Evolutionary conservation across 2,888 invertebrate species (phyloP).

Genomic region (Ectemnius continuus): DNA sequence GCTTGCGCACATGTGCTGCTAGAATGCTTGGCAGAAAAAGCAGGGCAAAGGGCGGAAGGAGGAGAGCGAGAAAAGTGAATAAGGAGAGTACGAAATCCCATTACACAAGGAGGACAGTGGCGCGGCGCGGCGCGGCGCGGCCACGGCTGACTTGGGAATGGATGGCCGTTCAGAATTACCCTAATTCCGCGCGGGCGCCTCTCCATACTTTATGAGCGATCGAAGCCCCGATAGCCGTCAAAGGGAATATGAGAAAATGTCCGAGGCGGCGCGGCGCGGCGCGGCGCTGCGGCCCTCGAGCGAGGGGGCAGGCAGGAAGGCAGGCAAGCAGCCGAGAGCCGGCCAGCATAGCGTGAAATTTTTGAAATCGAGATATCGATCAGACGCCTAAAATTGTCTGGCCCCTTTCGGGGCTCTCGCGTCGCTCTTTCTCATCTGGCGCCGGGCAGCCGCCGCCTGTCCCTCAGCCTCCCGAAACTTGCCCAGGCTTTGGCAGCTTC

Average conservation of each 20-base stretch:
- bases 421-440: slow-evolving; percentile 37
- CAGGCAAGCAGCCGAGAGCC: background rate
- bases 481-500: too few species aligned
- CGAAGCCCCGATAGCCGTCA: slow-evolving; percentile 1
- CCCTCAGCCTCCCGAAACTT: slow-evolving; percentile 27
- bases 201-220: background rate
- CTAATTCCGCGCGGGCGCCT: background rate
- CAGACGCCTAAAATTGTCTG: slow-evolving; percentile 51
- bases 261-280: background rate
- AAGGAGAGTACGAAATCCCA: background rate
- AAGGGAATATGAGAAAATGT: background rate
- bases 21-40: background rate
- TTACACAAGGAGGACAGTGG: background rate
- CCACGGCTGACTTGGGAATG: background rate
- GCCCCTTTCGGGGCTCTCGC: slow-evolving; percentile 17
- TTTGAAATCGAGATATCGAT: slow-evolving; percentile 62
- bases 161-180: background rate
- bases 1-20: background rate
- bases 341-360: slow-evolving; percentile 35
- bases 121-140: background rate
- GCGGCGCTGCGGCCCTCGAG: too few species aligned
- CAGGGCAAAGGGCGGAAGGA: background rate
- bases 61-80: too few species aligned
- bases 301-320: too few species aligned
- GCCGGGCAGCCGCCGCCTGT: slow-evolving; percentile 28